phyloP scores from a whole-genome alignment of 2,113 vertebrate species.

The Nesogale talazaci region DNA sequence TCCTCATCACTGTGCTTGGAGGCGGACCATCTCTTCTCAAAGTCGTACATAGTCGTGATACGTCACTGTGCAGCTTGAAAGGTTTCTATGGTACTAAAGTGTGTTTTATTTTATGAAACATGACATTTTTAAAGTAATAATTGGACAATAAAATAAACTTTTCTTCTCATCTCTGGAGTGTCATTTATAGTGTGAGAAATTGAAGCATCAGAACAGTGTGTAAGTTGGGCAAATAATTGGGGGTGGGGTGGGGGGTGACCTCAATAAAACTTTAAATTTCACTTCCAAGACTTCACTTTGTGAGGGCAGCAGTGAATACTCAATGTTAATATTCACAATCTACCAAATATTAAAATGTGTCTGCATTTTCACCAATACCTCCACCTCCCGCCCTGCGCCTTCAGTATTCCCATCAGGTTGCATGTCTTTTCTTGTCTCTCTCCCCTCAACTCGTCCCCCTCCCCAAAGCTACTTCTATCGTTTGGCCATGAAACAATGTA shows the following conservation, averaged over 20 bases:
- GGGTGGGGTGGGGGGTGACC: too few species aligned
- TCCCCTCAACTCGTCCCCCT: not conserved
- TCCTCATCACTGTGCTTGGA: conserved; percentile 40
- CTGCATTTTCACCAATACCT: conserved; percentile 9
- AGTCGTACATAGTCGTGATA: conserved; percentile 79
- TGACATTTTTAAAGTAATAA: conserved; percentile 74
- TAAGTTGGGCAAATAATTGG: not conserved
- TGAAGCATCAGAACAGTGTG: not conserved
- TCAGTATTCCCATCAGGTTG: not conserved
- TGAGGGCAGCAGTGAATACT: conserved; percentile 73
- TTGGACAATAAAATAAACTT: conserved; percentile 70
- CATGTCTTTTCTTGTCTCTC: not conserved
- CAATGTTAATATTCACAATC: conserved; percentile 57
- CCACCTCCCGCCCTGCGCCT: not conserved
- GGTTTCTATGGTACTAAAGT: conserved; percentile 80
- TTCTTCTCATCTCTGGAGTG: conserved; percentile 58
- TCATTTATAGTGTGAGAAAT: conserved; percentile 25
- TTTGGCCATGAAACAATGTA: not conserved
- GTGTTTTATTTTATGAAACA: conserved; percentile 72
- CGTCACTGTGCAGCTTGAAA: conserved; percentile 66
- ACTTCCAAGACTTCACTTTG: conserved; percentile 52
- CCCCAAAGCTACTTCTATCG: not conserved
- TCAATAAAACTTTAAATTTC: conserved; percentile 81
- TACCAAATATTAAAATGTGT: conserved; percentile 4
- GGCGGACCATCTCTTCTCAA: conserved; percentile 75